Evolutionary conservation across 1,140 invertebrate genomes (phyloP).

Genomic region (Wiebesia pumilae): DNA sequence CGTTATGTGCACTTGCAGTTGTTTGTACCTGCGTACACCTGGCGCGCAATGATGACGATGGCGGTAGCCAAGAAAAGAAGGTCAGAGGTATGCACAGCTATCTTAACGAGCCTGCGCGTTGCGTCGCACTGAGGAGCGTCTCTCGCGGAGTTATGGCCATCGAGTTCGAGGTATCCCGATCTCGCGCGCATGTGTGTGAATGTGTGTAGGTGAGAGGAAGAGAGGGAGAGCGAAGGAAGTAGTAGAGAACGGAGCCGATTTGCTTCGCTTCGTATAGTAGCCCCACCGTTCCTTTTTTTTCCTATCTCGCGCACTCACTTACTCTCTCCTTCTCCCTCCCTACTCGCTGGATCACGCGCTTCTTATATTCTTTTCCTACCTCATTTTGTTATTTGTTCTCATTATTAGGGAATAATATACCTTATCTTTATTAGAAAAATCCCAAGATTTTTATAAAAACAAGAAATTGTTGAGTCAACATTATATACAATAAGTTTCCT

Average conservation of each 20-base stretch:
- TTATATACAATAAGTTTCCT: too few relatives aligned
- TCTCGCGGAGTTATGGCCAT: slow-evolving; percentile 56
- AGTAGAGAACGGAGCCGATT: slow-evolving; percentile 32
- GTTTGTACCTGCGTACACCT: slow-evolving; percentile 39
- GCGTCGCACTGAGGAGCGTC: slow-evolving; percentile 67
- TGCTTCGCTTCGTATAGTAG: slow-evolving; percentile 32
- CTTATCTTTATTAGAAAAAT: too few relatives aligned
- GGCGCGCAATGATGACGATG: not conserved
- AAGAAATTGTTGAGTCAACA: too few relatives aligned
- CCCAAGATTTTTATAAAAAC: too few relatives aligned
- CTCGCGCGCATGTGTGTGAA: slow-evolving; percentile 14
- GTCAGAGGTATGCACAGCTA: slow-evolving; percentile 43
- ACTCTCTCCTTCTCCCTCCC: too few relatives aligned
- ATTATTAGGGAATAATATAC: too few relatives aligned
- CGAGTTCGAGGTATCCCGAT: not conserved
- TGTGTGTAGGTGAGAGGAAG: slow-evolving; percentile 11
- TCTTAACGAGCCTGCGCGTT: slow-evolving; percentile 72
- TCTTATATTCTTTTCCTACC: not conserved
- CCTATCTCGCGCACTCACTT: too few relatives aligned
- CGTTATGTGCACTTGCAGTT: slow-evolving; percentile 36
- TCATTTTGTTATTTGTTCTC: too few relatives aligned
- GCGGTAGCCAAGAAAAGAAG: not conserved
- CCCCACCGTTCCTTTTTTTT: not conserved
- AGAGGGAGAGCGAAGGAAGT: slow-evolving; percentile 44
- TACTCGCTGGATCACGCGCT: not conserved